phyloP scores from a whole-genome alignment of 2,888 invertebrate species.

The Acronicta alni region DNA sequence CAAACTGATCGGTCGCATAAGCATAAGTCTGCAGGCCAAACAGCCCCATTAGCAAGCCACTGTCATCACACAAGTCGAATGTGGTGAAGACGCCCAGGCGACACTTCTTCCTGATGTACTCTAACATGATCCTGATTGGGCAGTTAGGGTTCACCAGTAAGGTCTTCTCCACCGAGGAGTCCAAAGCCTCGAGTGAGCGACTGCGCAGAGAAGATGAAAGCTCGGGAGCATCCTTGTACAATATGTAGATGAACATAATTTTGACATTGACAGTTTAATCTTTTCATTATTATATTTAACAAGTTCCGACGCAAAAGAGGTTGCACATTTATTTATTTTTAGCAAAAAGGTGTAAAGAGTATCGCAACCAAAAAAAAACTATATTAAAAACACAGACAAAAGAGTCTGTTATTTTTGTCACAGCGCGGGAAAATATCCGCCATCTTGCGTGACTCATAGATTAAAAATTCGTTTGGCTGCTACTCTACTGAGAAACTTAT shows the following conservation, averaged over 20 bases:
- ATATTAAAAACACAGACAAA: too few relatives aligned
- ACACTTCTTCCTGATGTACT: slow-evolving; percentile 80
- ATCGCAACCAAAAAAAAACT: too few relatives aligned
- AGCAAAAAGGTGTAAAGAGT: too few relatives aligned
- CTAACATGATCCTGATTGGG: slow-evolving; percentile 79
- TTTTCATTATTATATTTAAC: neutral
- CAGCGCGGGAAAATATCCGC: too few relatives aligned
- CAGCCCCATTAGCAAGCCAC: slow-evolving; percentile 68
- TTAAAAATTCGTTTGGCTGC: too few relatives aligned
- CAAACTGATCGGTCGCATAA: slow-evolving; percentile 73
- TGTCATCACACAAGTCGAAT: slow-evolving; percentile 79
- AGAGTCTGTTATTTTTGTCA: too few relatives aligned
- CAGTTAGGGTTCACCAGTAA: slow-evolving; percentile 81
- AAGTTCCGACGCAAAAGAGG: too few relatives aligned
- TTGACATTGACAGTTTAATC: neutral
- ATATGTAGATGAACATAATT: slow-evolving; percentile 77
- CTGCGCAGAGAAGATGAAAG: slow-evolving; percentile 65
- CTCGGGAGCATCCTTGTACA: slow-evolving; percentile 78
- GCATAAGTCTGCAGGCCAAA: slow-evolving; percentile 73
- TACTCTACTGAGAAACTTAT: too few relatives aligned
- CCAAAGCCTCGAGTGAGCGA: slow-evolving; percentile 47
- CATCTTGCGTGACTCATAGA: too few relatives aligned
- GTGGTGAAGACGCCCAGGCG: slow-evolving; percentile 71
- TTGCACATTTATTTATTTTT: too few relatives aligned
- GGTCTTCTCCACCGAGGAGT: slow-evolving; percentile 71